Base-by-base conservation (phyloP, 2,797 vertebrate species). In the Petrocephalus sullivani region DNA sequence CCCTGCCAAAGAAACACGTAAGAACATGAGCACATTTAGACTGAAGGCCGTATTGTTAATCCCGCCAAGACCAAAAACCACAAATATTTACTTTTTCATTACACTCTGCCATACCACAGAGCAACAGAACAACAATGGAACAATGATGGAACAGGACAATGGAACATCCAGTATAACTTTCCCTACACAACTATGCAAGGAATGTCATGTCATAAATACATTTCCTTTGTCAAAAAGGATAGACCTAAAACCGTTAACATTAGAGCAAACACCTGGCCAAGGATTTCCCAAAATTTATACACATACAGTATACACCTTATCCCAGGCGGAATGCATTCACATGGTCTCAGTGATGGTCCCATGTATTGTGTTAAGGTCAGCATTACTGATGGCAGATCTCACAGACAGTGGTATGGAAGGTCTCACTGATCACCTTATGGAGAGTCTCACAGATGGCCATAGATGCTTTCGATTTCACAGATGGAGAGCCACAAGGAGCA, bases 401-500 rank as follows among this genome's bases (percentile, higher is more conserved):
- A 83, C 46, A 71, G 28, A 71, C 64, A 16, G 28, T 83, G 9
- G n/a, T 83, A 53, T 53, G 81, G 46, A 51, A 51, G 81, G 81
- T 14, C 81, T 54, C 49, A 10, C 81, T 53, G 78, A 83, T 83
- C 9, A 21, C 49, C 49, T 83, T 53, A 83, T n/a, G 49, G 21
- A 53, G 37, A 3, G 81, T 83, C 81, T 83, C 81, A 83, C 46
- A 53, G 81, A 83, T 53, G 49, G 81, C 81, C 46, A 3, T 83
- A 46, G 81, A 51, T 5, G 81, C 49, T 83, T 83, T 83, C 19
- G 49, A 49, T 54, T 53, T 83, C 81, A 83, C 81, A 83, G 81
- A 83, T 83, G 81, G 81, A 51, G 81, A 83, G 21, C 81, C 81
- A 83, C 81, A 83, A 83, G 81, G n/a, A 83, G 81, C 49, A 54